Evolutionary conservation across 2,888 invertebrate genomes (phyloP).

Genomic region (Theodoxus fluviatilis): DNA sequence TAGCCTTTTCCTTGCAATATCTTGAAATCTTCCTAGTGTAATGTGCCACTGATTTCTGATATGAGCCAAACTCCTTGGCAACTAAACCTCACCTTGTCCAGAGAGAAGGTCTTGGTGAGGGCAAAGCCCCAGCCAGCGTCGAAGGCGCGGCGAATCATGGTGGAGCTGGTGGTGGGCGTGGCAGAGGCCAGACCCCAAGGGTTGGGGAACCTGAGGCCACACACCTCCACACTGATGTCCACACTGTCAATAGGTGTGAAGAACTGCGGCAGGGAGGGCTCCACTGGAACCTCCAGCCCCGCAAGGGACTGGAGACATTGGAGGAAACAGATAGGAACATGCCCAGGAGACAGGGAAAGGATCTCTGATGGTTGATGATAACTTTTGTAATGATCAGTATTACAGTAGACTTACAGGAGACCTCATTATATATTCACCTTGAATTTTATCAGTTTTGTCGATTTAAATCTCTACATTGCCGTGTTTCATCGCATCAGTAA

Average conservation of each 20-base stretch:
- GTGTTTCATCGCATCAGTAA: too few relatives aligned
- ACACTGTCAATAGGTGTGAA: conserved; percentile 91
- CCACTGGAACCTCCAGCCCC: conserved; percentile 68
- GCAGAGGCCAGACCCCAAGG: conserved; percentile 98
- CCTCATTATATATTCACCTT: too few relatives aligned
- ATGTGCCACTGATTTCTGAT: too few relatives aligned
- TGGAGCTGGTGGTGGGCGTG: conserved; percentile 90
- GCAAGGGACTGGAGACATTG: conserved; percentile 49
- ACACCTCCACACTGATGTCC: conserved; percentile 90
- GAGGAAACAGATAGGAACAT: too few relatives aligned
- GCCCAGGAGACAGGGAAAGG: too few relatives aligned
- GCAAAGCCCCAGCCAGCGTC: conserved; percentile 96
- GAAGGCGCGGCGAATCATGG: conserved; percentile 95
- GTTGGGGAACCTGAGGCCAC: conserved; percentile 92
- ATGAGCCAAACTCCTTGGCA: background rate
- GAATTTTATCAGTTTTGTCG: too few relatives aligned
- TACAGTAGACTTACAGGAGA: too few relatives aligned
- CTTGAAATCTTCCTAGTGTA: too few relatives aligned
- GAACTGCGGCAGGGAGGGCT: conserved; percentile 86
- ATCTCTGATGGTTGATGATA: too few relatives aligned
- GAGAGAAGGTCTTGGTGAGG: conserved; percentile 94
- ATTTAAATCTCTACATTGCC: too few relatives aligned
- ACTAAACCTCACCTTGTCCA: conserved; percentile 81
- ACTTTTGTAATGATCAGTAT: too few relatives aligned
- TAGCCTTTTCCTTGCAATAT: too few relatives aligned